Conservation (phyloP, 2,797 vertebrate genomes). For the Sus cebifrons region DNA sequence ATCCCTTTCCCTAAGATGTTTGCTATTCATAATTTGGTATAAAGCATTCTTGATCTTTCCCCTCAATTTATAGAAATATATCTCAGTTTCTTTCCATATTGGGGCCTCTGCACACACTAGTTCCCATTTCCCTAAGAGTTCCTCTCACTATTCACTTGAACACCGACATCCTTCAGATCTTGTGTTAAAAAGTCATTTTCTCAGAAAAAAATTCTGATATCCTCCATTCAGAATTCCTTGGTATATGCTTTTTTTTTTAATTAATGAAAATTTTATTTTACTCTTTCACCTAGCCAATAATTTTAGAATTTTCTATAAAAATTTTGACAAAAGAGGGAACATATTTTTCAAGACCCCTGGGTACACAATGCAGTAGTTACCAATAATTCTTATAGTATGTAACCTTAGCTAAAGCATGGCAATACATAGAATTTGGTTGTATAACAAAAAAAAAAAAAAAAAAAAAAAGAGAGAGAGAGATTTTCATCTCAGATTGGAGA, state of each 20-base stretch:
- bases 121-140: background rate
- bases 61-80: background rate
- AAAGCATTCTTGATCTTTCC: background rate
- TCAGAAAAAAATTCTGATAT: background rate
- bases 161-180: background rate
- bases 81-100: background rate
- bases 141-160: background rate
- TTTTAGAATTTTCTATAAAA: constrained; percentile 2
- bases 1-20: background rate
- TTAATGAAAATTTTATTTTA: background rate
- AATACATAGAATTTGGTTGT: background rate
- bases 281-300: background rate
- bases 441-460: background rate
- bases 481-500: background rate
- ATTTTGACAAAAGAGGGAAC: background rate
- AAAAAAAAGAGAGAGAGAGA: background rate
- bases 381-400: background rate
- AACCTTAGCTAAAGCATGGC: background rate
- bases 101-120: background rate
- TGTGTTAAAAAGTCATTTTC: constrained; percentile 43
- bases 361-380: background rate
- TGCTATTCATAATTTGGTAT: background rate
- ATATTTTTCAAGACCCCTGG: background rate
- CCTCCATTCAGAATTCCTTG: background rate
- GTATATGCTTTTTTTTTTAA: background rate